A percentile compares a stretch with the other conserved stretches of the same genome.
Evolutionary conservation across 2,797 vertebrate species (phyloP).

Genomic region (Gadopsis marmoratus): DNA sequence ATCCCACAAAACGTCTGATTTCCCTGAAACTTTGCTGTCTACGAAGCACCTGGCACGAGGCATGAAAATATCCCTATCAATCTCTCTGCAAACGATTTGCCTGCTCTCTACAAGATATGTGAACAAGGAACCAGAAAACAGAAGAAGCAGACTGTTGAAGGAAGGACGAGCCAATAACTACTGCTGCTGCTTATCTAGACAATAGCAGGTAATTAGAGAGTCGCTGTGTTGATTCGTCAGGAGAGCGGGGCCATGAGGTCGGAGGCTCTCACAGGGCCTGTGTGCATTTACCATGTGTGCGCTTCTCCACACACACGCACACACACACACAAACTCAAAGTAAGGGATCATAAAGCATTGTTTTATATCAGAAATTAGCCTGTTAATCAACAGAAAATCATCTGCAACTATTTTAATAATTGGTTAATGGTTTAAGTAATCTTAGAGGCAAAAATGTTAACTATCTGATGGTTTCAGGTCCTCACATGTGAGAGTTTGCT

Average conservation of each 20-base stretch:
- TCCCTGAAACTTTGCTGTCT: neutral
- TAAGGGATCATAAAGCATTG: neutral
- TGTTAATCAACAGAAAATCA: neutral
- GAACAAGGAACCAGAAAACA: constrained; percentile 30
- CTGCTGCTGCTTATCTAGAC: constrained; percentile 40
- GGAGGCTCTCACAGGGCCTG: constrained; percentile 25
- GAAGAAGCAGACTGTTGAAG: neutral
- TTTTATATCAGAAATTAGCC: neutral
- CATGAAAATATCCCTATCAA: constrained; percentile 18
- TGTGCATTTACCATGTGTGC: constrained; percentile 29
- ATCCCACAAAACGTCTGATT: constrained; percentile 21
- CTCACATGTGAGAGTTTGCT: neutral
- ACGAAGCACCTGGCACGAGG: constrained; percentile 30
- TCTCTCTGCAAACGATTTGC: constrained; percentile 20
- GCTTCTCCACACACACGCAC: constrained; percentile 17
- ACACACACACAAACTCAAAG: constrained; percentile 8
- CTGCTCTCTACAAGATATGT: constrained; percentile 22
- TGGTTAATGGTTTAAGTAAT: too few relatives aligned
- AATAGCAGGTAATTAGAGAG: constrained; percentile 57
- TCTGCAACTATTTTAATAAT: neutral
- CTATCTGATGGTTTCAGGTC: neutral
- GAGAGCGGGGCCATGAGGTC: constrained; percentile 22
- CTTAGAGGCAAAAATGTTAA: neutral
- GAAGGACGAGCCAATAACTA: constrained; percentile 26
- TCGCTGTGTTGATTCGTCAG: constrained; percentile 37